Percentiles rank a stretch among this genome's conserved stretches.
Evolutionary conservation across 2,888 invertebrate genomes (phyloP).

Genomic region (Nephrotoma guestfalica): DNA sequence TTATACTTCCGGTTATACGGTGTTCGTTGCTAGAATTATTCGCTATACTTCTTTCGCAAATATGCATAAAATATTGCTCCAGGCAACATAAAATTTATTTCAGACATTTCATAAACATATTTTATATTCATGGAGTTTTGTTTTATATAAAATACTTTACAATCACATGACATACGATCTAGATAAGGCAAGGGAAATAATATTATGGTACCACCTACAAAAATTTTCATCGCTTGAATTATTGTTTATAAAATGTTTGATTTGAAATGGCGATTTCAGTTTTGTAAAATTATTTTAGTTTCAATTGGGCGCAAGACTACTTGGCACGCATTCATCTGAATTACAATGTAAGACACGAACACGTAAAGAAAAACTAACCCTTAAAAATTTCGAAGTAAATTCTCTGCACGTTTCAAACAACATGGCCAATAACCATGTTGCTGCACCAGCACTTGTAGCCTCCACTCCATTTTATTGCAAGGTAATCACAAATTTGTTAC

Average conservation of each 20-base stretch:
- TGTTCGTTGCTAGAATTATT: neutral
- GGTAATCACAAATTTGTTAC: no score
- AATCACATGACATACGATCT: neutral
- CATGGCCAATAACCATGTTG: no score
- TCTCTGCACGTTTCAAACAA: no score
- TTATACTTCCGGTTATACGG: neutral
- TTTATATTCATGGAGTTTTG: neutral
- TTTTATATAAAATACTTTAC: neutral
- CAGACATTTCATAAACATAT: neutral
- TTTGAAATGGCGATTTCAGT: neutral
- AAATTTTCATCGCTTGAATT: neutral
- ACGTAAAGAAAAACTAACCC: no score
- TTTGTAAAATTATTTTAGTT: no score
- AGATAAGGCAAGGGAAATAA: neutral
- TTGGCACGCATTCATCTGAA: no score
- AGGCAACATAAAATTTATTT: neutral
- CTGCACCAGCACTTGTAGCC: no score
- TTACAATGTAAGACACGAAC: no score
- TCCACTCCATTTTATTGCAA: no score
- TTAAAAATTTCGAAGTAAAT: no score
- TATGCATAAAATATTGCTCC: neutral
- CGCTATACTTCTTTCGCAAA: neutral
- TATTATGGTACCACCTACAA: neutral
- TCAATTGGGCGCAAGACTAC: no score
- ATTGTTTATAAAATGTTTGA: neutral